A percentile compares a stretch with the other conserved stretches of the same genome.
These are phyloP conservation scores for Phalanger gymnotis DNA, from an alignment of 2,797 vertebrate species.

Conservation along the genomic window DNA sequence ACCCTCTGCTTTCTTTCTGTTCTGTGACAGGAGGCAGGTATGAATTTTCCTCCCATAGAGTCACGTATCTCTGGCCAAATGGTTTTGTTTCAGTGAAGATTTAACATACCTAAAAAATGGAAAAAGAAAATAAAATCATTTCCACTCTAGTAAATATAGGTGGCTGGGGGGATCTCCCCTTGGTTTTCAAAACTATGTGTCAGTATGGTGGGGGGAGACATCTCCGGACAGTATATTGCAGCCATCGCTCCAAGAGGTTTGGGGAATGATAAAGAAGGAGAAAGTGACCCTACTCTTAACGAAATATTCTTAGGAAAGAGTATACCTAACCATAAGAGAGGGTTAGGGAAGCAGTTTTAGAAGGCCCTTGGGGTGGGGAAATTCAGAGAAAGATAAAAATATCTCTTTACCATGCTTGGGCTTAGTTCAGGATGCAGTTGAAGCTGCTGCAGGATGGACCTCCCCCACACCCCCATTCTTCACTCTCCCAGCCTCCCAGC, in stretches of 20 bases:
- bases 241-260: conserved; percentile 42
- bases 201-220: conserved; percentile 33
- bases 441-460: not conserved
- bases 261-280: not conserved
- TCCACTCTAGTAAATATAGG: not conserved
- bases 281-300: not conserved
- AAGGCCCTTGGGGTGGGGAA: conserved; percentile 52
- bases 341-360: not conserved
- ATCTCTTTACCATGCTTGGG: not conserved
- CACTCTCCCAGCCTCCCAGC: not conserved
- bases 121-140: not conserved
- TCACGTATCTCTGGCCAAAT: conserved; percentile 23
- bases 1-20: not conserved
- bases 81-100: conserved; percentile 52
- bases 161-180: conserved; percentile 49
- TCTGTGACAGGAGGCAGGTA: conserved; percentile 23
- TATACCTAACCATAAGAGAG: not conserved
- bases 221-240: not conserved
- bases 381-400: conserved; percentile 23
- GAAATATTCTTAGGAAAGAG: not conserved
- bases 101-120: conserved; percentile 53
- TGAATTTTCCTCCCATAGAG: not conserved
- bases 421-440: conserved; percentile 3
- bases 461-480: not conserved
- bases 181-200: not conserved